Evolutionary conservation across 2,113 vertebrate genomes (phyloP), one percentile per base, ranked within the genome.

Genomic region (Dromiciops gliroides): DNA sequence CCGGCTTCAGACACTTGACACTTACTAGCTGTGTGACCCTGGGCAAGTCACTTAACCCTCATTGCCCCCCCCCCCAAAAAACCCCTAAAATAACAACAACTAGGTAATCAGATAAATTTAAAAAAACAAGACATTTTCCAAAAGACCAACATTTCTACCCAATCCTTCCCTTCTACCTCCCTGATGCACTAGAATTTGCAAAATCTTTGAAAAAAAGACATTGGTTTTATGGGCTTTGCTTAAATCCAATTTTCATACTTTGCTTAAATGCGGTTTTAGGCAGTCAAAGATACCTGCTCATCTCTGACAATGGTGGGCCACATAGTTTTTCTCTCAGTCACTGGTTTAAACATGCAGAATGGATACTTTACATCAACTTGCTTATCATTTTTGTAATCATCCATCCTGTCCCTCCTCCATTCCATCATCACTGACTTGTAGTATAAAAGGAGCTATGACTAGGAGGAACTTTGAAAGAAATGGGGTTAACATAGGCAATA

Each of bases 121-220:
- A n/a, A n/a, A n/a, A n/a, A n/a, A n/a, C n/a, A n/a, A n/a, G n/a
- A n/a, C n/a, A n/a, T 37, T 24, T 96, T 24, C 91, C 53, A 0
- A 95, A 90, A 53, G 51, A 90, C 0, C 44, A 26, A 8, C 89
- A 90, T 96, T 94, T 97, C 56, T 91, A 48, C 92, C 3, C 19
- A 44, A 11, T 83, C 37, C 37, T 23, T 75, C 1, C 16, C 16
- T 83, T 83, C 37, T 83, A 44, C 2, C n/a, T 83, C 89, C 94
- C 91, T 88, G 44, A 51, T 91, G 89, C 28, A 94, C 94, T 90
- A 93, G 90, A 92, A 93, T 96, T 95, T 96, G 19, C 24, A 95
- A 91, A 26, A 22, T 96, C 31, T 56, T 96, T 89, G 75, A 67
- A 96, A 96, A 91, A 91, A 3, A 8, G 51, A 2, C 16, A 67